These are phyloP conservation scores for Chascanopsetta lugubris DNA, from an alignment of 2,113 vertebrate species.

Conservation along the genomic window DNA sequence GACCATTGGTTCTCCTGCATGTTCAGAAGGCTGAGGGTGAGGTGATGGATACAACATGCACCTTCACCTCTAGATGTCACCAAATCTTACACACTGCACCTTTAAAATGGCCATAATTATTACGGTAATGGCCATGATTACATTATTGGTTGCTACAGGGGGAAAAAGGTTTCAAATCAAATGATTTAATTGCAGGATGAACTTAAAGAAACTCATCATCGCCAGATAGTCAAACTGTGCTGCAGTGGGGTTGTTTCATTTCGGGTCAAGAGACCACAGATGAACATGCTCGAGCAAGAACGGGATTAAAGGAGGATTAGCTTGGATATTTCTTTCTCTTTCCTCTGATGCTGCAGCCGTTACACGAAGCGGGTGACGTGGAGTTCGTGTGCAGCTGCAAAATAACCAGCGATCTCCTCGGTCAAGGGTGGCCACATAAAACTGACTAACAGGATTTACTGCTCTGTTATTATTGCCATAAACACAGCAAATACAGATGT, in stretches of 20 bases:
- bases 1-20: too few relatives aligned
- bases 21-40: too few relatives aligned
- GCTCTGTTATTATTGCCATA: too few relatives aligned
- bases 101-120: too few relatives aligned
- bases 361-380: neutral
- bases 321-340: neutral
- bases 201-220: neutral
- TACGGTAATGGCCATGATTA: too few relatives aligned
- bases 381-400: neutral
- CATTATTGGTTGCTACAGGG: too few relatives aligned
- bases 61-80: too few relatives aligned
- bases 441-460: neutral
- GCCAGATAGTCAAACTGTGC: neutral
- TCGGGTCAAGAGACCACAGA: neutral
- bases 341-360: neutral
- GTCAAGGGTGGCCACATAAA: neutral
- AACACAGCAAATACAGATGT: too few relatives aligned
- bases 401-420: neutral
- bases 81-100: too few relatives aligned
- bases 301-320: conserved; percentile 5
- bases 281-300: neutral
- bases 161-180: neutral
- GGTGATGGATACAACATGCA: too few relatives aligned
- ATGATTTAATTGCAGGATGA: neutral
- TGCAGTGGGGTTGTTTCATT: neutral